phyloP scores from a whole-genome alignment of 2,888 invertebrate genomes.

The Noctua fimbriata region DNA sequence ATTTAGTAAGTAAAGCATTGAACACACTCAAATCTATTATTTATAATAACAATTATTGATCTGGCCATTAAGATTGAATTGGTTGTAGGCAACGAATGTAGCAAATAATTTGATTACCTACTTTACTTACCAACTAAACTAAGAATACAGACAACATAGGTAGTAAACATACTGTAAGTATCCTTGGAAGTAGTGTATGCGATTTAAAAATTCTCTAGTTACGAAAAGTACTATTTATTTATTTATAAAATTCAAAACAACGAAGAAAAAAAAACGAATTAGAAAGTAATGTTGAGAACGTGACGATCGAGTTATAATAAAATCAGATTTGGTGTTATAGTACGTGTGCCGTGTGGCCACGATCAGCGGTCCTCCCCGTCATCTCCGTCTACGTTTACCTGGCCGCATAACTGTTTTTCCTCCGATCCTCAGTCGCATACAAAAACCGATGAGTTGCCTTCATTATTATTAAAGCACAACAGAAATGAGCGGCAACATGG shows the following conservation, averaged over 20 bases:
- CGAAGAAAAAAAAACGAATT: slow-evolving; percentile 19
- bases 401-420: slow-evolving; percentile 88
- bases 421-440: slow-evolving; percentile 83
- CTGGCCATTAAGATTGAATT: not conserved
- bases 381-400: slow-evolving; percentile 80
- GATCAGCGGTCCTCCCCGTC: slow-evolving; percentile 69
- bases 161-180: not conserved
- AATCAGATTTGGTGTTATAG: slow-evolving; percentile 41
- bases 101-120: not conserved
- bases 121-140: not conserved
- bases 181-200: not conserved
- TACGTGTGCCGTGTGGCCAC: slow-evolving; percentile 53
- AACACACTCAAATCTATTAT: not conserved
- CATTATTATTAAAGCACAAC: slow-evolving; percentile 87
- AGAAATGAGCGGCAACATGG: slow-evolving; percentile 83
- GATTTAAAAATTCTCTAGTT: not conserved
- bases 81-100: not conserved
- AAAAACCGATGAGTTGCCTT: slow-evolving; percentile 84
- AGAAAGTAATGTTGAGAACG: slow-evolving; percentile 48
- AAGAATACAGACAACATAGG: not conserved
- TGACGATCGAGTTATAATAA: slow-evolving; percentile 35
- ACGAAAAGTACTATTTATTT: not conserved
- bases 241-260: not conserved
- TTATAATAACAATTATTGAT: not conserved
- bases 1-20: not conserved